A percentile compares a stretch with the other conserved stretches of the same genome.
phyloP scores from a whole-genome alignment of 2,888 invertebrate species.

The Bombyx huttoni region DNA sequence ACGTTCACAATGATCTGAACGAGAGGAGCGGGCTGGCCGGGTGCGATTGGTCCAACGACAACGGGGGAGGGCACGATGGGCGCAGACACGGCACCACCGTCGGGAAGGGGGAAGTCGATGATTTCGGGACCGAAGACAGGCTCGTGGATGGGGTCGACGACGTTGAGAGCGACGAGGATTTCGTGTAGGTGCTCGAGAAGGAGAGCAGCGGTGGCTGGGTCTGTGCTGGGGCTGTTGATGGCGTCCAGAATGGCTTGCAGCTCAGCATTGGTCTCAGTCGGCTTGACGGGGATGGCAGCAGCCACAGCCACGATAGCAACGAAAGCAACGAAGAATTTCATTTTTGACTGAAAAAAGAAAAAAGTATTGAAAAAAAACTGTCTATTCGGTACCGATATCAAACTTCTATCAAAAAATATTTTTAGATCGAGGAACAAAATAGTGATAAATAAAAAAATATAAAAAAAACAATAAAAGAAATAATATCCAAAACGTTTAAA shows the following conservation, averaged over 20 bases:
- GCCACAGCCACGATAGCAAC: conserved; percentile 32
- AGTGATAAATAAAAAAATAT: too few relatives aligned
- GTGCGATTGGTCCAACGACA: conserved; percentile 1
- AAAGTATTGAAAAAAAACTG: not conserved
- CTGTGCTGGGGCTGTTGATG: conserved; percentile 36
- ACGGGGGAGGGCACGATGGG: conserved; percentile 2
- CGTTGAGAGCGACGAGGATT: conserved; percentile 16
- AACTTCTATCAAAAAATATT: too few relatives aligned
- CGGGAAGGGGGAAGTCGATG: conserved; percentile 8
- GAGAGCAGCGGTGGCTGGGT: conserved; percentile 32
- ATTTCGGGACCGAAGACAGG: conserved; percentile 5
- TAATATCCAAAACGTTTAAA: too few relatives aligned
- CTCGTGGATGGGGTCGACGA: conserved; percentile 16
- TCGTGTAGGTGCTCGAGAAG: conserved; percentile 24
- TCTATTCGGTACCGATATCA: too few relatives aligned
- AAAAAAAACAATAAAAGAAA: too few relatives aligned
- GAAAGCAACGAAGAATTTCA: conserved; percentile 44
- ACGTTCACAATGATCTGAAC: conserved; percentile 5
- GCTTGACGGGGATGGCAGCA: conserved; percentile 22
- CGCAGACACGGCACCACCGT: conserved; percentile 9
- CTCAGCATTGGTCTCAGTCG: conserved; percentile 11
- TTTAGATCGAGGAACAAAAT: too few relatives aligned
- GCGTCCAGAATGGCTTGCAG: conserved; percentile 31
- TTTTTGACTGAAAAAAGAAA: conserved; percentile 21
- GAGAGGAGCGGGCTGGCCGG: conserved; percentile 3